These are phyloP conservation scores for Didymodactylos carnosus DNA, from an alignment of 2,888 invertebrate genomes.

Conservation along the genomic window DNA sequence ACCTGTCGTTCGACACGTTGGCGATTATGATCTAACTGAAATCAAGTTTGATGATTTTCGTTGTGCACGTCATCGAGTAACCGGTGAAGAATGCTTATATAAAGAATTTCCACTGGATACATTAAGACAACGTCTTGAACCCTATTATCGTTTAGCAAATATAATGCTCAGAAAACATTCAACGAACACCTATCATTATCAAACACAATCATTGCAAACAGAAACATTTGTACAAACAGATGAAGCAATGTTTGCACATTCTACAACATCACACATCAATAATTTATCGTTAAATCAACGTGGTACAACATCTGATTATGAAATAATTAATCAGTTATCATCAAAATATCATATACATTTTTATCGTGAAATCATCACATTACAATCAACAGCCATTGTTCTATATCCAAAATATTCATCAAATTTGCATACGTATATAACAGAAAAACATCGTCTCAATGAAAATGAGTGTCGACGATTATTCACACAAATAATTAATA, in stretches of 20 bases:
- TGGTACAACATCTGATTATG: neutral
- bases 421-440: conserved; percentile 77
- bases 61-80: neutral
- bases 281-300: neutral
- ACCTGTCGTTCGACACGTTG: neutral
- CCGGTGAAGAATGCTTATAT: neutral
- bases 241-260: too few species aligned
- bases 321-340: neutral
- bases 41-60: neutral
- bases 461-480: conserved; percentile 66
- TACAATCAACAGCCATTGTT: conserved; percentile 36
- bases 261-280: too few species aligned
- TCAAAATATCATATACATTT: neutral
- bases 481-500: conserved; percentile 72
- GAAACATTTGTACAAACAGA: too few species aligned
- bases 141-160: neutral
- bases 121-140: neutral
- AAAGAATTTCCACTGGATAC: neutral
- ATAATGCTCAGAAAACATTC: too few species aligned
- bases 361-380: neutral
- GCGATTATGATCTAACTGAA: neutral
- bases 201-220: too few species aligned
- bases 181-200: too few species aligned
- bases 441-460: conserved; percentile 58
- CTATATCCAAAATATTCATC: conserved; percentile 63